A percentile compares a stretch with the other conserved stretches of the same genome.
Evolutionary conservation across 2,888 invertebrate genomes (phyloP).

Genomic region (Shargacucullia verbasci): DNA sequence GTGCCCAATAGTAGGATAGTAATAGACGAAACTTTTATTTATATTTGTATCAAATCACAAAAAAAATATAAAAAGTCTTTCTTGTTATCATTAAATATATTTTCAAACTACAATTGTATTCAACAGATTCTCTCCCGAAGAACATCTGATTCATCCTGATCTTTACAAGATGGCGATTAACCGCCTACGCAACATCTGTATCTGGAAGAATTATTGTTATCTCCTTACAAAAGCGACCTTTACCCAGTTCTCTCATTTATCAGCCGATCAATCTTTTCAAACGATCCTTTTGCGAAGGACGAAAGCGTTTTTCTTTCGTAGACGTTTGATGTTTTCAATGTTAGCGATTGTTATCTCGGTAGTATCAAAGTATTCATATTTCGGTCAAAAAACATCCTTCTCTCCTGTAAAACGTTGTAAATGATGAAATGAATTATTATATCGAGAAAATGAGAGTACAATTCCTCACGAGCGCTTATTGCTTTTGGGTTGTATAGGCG

Average conservation of each 20-base stretch:
- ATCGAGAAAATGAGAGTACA: too few relatives aligned
- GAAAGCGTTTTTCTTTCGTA: constrained; percentile 22
- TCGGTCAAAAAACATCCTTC: too few relatives aligned
- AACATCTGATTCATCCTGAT: constrained; percentile 29
- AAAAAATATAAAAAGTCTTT: too few relatives aligned
- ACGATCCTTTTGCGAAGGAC: constrained; percentile 33
- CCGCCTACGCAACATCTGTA: constrained; percentile 41
- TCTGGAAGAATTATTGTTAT: constrained; percentile 47
- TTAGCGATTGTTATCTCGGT: constrained; percentile 1
- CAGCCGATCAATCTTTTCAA: constrained; percentile 42
- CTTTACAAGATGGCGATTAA: constrained; percentile 27
- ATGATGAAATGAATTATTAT: too few relatives aligned
- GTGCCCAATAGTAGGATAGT: too few relatives aligned
- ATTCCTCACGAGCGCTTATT: too few relatives aligned
- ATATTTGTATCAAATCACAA: too few relatives aligned
- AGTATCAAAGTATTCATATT: neutral
- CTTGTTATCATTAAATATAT: too few relatives aligned
- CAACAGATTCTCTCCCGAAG: constrained; percentile 2
- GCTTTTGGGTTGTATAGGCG: too few relatives aligned
- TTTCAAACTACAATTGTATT: neutral
- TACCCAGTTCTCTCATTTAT: constrained; percentile 45
- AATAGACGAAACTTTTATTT: too few relatives aligned
- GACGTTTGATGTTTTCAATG: constrained; percentile 31
- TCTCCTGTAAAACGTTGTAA: too few relatives aligned
- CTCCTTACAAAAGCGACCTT: constrained; percentile 29